Evolutionary conservation across 1,140 invertebrate species (phyloP).

Genomic region (Monomorium pharaonis): DNA sequence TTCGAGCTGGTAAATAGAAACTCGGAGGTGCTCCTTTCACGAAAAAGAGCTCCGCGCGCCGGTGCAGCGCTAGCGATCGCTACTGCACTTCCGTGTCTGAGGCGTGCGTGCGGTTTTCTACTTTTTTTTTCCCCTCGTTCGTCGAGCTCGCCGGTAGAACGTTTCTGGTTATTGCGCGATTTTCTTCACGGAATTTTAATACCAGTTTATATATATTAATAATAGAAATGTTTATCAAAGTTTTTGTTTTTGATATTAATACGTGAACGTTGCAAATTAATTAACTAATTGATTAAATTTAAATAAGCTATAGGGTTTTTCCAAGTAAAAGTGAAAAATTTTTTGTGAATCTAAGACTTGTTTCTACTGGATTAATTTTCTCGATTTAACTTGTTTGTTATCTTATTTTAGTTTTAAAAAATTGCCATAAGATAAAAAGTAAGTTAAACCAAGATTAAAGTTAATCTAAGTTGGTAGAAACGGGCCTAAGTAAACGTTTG

Average conservation of each 20-base stretch:
- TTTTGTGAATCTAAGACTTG: too few relatives aligned
- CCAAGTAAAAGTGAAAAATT: too few relatives aligned
- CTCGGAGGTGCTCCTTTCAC: background rate
- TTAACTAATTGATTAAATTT: too few relatives aligned
- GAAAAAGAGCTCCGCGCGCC: conserved; percentile 15
- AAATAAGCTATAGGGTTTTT: too few relatives aligned
- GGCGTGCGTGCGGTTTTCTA: background rate
- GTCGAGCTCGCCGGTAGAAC: background rate
- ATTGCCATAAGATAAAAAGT: too few relatives aligned
- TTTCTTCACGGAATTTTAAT: background rate
- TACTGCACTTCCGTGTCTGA: conserved; percentile 9
- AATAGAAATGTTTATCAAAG: background rate
- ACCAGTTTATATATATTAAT: background rate
- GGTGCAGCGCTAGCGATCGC: conserved; percentile 4
- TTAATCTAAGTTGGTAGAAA: too few relatives aligned
- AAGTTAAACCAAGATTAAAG: too few relatives aligned
- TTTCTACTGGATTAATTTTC: too few relatives aligned
- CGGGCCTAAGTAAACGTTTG: background rate
- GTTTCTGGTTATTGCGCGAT: background rate
- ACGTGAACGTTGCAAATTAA: background rate
- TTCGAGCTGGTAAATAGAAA: conserved; percentile 1
- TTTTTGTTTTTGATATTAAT: background rate
- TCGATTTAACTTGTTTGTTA: too few relatives aligned
- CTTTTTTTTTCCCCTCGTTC: background rate
- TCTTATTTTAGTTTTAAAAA: too few relatives aligned